Conservation (phyloP, 2,113 vertebrate genomes). For the Epinephelus fuscoguttatus region DNA sequence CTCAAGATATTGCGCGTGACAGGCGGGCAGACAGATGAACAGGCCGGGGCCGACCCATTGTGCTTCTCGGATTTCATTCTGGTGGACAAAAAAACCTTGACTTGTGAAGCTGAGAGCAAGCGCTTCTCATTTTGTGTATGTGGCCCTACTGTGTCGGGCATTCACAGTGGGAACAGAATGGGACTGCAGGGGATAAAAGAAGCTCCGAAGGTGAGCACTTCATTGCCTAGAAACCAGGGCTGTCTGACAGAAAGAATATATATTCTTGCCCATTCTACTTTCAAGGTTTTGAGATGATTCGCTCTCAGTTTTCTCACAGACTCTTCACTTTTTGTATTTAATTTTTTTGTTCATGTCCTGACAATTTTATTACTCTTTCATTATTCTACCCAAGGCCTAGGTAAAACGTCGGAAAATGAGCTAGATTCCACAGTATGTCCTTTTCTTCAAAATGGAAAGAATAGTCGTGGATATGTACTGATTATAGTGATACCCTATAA, state of each 20-base stretch:
- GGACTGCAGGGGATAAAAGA: constrained; percentile 48
- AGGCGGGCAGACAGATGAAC: constrained; percentile 1
- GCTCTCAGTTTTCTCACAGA: constrained; percentile 20
- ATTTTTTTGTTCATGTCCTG: not conserved
- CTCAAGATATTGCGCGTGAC: not conserved
- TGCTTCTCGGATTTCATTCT: constrained; percentile 39
- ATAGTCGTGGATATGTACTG: not conserved
- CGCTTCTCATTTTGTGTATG: constrained; percentile 43
- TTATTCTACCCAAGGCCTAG: not conserved
- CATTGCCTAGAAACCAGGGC: constrained; percentile 46
- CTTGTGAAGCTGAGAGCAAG: constrained; percentile 42
- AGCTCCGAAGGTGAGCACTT: constrained; percentile 61
- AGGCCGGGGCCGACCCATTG: not conserved
- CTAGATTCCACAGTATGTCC: not conserved
- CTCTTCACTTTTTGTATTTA: constrained; percentile 5
- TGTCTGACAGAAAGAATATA: constrained; percentile 49
- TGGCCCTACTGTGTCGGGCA: constrained; percentile 30
- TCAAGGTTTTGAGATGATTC: constrained; percentile 54
- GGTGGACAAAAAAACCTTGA: constrained; percentile 45
- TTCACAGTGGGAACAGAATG: constrained; percentile 42
- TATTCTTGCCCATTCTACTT: constrained; percentile 28
- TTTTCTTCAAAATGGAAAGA: not conserved
- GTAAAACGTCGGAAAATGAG: constrained; percentile 12
- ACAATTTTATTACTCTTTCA: not conserved
- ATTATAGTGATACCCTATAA: not conserved